Percentiles rank a stretch among this genome's conserved stretches.
phyloP scores from a whole-genome alignment of 2,113 vertebrate species.

The Calyptomena viridis region DNA sequence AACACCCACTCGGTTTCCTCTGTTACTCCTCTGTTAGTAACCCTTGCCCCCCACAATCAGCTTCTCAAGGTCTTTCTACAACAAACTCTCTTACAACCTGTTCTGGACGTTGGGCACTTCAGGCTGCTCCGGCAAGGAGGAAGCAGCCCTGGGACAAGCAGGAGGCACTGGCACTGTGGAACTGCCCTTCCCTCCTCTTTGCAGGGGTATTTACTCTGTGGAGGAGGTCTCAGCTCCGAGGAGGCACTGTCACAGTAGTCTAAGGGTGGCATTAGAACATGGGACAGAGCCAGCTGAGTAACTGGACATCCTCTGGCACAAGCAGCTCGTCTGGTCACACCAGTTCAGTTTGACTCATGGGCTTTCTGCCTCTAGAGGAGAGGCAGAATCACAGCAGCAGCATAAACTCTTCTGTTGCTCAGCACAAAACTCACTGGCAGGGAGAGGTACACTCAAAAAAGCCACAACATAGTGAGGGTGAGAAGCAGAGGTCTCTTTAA shows the following conservation, averaged over 20 bases:
- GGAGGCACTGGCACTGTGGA: accelerated
- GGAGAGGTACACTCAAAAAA: background rate
- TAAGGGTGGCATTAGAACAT: background rate
- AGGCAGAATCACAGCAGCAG: background rate
- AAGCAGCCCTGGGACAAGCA: background rate
- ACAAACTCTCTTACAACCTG: background rate
- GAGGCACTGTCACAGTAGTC: background rate
- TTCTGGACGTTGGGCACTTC: background rate
- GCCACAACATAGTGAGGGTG: background rate
- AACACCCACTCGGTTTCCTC: background rate
- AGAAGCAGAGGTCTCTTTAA: background rate
- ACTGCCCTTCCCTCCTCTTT: background rate
- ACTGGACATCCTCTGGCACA: conserved; percentile 31
- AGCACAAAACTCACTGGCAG: background rate
- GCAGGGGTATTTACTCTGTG: background rate
- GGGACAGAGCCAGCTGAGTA: background rate
- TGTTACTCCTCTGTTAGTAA: background rate
- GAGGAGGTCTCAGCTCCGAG: background rate
- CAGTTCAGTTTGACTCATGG: conserved; percentile 37
- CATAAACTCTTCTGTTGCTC: background rate
- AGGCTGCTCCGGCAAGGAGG: background rate
- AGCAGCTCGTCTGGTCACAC: conserved; percentile 29
- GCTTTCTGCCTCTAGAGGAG: background rate
- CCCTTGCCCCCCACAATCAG: background rate
- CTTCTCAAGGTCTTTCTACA: background rate